Base-by-base conservation (phyloP, 1,140 invertebrate genomes). In the Bombus vancouverensis region DNA sequence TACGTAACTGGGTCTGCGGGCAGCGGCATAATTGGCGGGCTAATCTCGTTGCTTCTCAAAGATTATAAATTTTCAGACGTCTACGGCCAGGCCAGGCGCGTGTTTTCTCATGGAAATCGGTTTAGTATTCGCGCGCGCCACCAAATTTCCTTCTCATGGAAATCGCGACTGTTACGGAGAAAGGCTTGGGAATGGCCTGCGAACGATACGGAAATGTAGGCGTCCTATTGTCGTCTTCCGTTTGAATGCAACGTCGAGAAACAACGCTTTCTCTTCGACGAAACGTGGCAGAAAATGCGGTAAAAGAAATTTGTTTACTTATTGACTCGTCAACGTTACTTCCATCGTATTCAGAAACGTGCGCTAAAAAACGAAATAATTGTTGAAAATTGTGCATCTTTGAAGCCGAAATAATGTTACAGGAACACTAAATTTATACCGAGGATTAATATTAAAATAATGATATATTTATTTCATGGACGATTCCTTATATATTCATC, bases 31-130 rank as follows among this genome's bases (percentile, higher is more conserved):
- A 84, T 84, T 84, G 82, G 65, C 76, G 68, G 53, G 39, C 66
- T 84, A 84, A 84, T 84, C 75, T 79, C 75, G 75, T 78, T 84
- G 66, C 82, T 71, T 32, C 76, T 78, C 53, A 59, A 79, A 79
- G 82, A 84, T 79, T 84, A 79, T 79, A 84, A 79, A 84, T 84
- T 84, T 79, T 34, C 65, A 76, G n/a, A 53, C 25, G 74, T 47
- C 42, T 37, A 34, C 32, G 25, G 53, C 42, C 44, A 62, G 34
- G 42, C 15, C 59, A 59, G 22, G 22, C 22, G 44, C 75, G 82
- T 71, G 82, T 84, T 84, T 84, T 84, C 82, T 83, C 77, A 59
- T 83, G 82, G 82, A 83, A 83, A 83, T 83, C 53, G 82, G 47
- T 39, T 57, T 44, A n/a, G n/a, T n/a, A n/a, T n/a, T 71, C 74